phyloP scores from a whole-genome alignment of 1,140 invertebrate species.

The Pissodes strobi region DNA sequence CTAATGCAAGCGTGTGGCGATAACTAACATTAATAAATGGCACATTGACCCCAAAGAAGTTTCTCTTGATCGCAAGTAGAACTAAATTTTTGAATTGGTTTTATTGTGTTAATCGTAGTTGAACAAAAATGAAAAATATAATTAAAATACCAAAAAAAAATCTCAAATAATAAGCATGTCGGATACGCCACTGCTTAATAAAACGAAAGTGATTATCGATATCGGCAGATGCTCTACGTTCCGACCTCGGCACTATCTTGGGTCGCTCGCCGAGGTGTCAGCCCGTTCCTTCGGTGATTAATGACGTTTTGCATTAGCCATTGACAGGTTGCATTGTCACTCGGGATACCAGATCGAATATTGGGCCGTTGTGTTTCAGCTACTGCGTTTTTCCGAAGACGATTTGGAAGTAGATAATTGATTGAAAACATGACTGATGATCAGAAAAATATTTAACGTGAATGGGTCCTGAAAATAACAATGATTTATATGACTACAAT shows the following conservation, averaged over 20 bases:
- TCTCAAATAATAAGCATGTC: too few relatives aligned
- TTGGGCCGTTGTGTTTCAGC: conserved; percentile 12
- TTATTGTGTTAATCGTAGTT: too few relatives aligned
- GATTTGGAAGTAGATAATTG: conserved; percentile 2
- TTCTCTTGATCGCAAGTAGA: too few relatives aligned
- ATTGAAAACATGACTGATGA: background rate
- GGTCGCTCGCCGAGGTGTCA: conserved; percentile 40
- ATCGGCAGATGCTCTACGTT: conserved; percentile 34
- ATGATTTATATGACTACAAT: too few relatives aligned
- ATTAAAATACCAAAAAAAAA: background rate
- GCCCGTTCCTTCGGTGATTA: conserved; percentile 36
- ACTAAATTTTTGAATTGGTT: too few relatives aligned
- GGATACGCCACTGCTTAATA: conserved; percentile 21
- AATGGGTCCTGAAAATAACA: too few relatives aligned
- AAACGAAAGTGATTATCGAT: conserved; percentile 33
- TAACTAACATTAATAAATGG: too few relatives aligned
- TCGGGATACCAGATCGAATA: conserved; percentile 21
- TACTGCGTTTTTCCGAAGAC: conserved; percentile 8
- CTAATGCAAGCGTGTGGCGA: too few relatives aligned
- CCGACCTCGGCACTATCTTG: conserved; percentile 30
- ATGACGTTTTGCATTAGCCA: conserved; percentile 41
- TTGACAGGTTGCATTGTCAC: conserved; percentile 42
- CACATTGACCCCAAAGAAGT: too few relatives aligned
- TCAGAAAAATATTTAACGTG: too few relatives aligned
- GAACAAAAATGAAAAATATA: too few relatives aligned